Percentiles rank a stretch among this genome's conserved stretches.
Conservation (phyloP, 2,888 invertebrate species). For the Noctua janthe region DNA sequence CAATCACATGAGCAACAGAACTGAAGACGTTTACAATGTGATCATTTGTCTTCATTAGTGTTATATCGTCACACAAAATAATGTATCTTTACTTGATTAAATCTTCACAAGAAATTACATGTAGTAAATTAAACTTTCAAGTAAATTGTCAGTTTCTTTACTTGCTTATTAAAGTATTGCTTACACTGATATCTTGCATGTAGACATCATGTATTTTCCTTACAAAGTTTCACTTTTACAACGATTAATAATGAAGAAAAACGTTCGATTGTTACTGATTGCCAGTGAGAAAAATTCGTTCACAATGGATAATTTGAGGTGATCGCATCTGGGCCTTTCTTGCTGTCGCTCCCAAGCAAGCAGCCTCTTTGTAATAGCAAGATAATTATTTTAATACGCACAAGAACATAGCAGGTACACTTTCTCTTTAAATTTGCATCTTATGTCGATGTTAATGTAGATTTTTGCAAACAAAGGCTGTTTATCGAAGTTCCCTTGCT, state of each 20-base stretch:
- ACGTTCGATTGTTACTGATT: constrained; percentile 67
- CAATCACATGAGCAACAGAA: neutral
- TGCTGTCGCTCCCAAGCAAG: constrained; percentile 74
- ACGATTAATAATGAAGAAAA: constrained; percentile 59
- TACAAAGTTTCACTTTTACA: constrained; percentile 64
- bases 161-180: constrained; percentile 22
- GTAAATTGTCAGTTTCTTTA: constrained; percentile 17
- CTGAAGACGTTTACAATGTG: neutral
- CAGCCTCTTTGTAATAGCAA: constrained; percentile 71
- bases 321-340: constrained; percentile 65
- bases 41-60: neutral
- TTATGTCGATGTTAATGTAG: constrained; percentile 27
- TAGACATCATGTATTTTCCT: constrained; percentile 54
- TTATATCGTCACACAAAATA: neutral
- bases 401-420: constrained; percentile 75
- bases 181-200: constrained; percentile 53
- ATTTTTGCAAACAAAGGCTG: constrained; percentile 57
- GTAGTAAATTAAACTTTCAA: constrained; percentile 29
- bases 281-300: constrained; percentile 66
- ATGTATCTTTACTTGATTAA: neutral
- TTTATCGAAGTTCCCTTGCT: constrained; percentile 42
- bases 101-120: constrained; percentile 10
- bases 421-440: constrained; percentile 85
- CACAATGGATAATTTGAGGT: constrained; percentile 62
- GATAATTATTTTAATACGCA: constrained; percentile 82